A percentile compares a stretch with the other conserved stretches of the same genome.
phyloP scores from a whole-genome alignment of 2,113 vertebrate genomes.

The Phyllostomus discolor region DNA sequence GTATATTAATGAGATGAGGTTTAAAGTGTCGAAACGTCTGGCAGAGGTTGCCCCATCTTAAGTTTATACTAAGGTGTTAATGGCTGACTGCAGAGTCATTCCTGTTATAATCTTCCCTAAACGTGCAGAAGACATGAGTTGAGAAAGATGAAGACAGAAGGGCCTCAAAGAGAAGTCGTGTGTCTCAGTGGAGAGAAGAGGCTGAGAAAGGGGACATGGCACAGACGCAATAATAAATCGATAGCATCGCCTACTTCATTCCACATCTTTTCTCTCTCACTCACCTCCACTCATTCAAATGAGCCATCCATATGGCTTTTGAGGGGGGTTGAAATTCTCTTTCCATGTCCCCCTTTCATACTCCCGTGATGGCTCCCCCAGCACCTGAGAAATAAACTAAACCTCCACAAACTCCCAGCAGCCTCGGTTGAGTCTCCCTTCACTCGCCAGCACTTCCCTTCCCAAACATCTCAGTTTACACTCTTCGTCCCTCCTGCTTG shows the following conservation, averaged over 20 bases:
- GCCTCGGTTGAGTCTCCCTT: not conserved
- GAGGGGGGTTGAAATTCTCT: not conserved
- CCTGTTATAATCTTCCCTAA: not conserved
- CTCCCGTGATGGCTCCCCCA: not conserved
- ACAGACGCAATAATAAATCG: fast-evolving
- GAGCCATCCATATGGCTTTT: not conserved
- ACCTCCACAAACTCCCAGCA: not conserved
- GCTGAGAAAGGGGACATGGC: not conserved
- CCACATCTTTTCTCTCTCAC: not conserved
- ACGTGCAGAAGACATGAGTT: not conserved
- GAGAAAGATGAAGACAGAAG: not conserved
- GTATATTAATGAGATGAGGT: not conserved
- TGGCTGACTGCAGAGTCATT: not conserved
- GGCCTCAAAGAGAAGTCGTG: not conserved
- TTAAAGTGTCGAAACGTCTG: not conserved
- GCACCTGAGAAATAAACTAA: not conserved
- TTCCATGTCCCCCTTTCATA: not conserved
- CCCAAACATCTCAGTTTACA: not conserved
- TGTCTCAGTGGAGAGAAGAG: too few relatives aligned
- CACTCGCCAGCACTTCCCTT: not conserved
- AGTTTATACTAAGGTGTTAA: not conserved
- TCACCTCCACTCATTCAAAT: not conserved
- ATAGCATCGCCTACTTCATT: fast-evolving
- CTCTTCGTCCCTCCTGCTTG: not conserved
- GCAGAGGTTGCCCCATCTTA: not conserved